phyloP scores from a whole-genome alignment of 2,888 invertebrate species.

The Mythimna vitellina region DNA sequence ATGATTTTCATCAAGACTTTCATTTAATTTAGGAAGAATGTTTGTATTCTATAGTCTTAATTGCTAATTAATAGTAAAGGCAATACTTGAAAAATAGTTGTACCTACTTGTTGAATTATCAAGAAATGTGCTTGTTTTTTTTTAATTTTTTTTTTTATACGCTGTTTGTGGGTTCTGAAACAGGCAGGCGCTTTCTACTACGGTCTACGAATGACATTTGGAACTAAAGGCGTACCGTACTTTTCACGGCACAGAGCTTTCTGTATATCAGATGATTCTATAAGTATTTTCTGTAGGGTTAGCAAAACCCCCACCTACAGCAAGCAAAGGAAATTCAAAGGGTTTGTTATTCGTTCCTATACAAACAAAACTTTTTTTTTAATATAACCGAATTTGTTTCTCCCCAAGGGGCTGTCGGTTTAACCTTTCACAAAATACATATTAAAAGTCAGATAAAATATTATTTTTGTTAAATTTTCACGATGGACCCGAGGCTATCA shows the following conservation, averaged over 20 bases:
- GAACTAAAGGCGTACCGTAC: too few species aligned
- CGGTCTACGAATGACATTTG: too few species aligned
- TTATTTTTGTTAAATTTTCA: conserved; percentile 25
- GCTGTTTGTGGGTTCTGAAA: too few species aligned
- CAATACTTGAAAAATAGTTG: too few species aligned
- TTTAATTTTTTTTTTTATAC: too few species aligned
- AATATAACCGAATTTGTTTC: conserved; percentile 28
- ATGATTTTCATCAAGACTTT: background rate
- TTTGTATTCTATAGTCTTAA: background rate
- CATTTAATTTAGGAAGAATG: background rate
- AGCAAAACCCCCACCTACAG: conserved; percentile 1
- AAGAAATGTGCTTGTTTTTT: too few species aligned
- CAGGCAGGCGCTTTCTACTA: too few species aligned
- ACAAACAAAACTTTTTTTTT: conserved; percentile 41
- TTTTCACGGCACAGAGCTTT: too few species aligned
- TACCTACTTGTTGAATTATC: too few species aligned
- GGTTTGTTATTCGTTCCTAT: conserved; percentile 40
- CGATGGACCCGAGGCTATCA: conserved; percentile 1
- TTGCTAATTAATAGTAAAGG: too few species aligned
- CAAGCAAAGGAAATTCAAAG: conserved; percentile 24
- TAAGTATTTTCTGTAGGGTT: background rate
- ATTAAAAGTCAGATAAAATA: conserved; percentile 2
- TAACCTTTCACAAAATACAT: conserved; percentile 27
- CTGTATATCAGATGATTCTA: background rate
- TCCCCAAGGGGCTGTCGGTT: conserved; percentile 27